Evolutionary conservation across 2,113 vertebrate genomes (phyloP), one percentile per base, ranked within the genome.

Genomic region (Callipepla californica): DNA sequence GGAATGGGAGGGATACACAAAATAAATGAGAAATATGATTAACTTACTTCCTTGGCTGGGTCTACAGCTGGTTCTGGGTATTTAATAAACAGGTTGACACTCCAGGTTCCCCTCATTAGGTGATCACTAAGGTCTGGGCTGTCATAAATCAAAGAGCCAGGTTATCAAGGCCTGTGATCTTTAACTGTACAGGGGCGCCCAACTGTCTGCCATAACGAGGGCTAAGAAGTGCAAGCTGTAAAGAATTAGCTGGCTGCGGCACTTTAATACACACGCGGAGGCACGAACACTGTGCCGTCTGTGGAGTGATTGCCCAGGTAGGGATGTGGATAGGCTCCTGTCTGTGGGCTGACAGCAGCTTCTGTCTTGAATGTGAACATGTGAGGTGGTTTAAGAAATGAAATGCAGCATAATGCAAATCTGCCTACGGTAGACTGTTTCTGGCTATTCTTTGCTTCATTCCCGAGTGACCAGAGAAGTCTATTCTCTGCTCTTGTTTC

Each of bases 31-130:
- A 98, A 97, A 97, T 97, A 96, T 97, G 98, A 97, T 97, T 98
- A 98, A 97, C 94, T 97, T 96, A 97, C 97, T 98, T 93, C 94
- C 94, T 93, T 53, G 66, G 94, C 95, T 91, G 45, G 3, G 90
- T 88, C 98, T 97, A 98, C 98, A 99, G 98, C 98, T 99, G 99
- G 98, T 99, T 99, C 98, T 97, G 97, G 98, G 98, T 98, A 99
- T 99, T 99, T 99, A 99, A 99, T 99, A 99, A 99, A 99, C 98
- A 98, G 98, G 98, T 99, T 99, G 99, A 99, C 99, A 99, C 98
- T 98, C 98, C 87, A 95, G 82, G 98, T 97, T 98, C 97, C 98
- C 98, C 98, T 99, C 98, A 99, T 99, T 99, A 99, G 98, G 98
- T 98, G 98, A 98, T 98, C 97, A 97, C 95, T 98, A 97, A 98